Base-by-base conservation (phyloP, 2,113 vertebrate genomes). In the Seriola dumerili region DNA sequence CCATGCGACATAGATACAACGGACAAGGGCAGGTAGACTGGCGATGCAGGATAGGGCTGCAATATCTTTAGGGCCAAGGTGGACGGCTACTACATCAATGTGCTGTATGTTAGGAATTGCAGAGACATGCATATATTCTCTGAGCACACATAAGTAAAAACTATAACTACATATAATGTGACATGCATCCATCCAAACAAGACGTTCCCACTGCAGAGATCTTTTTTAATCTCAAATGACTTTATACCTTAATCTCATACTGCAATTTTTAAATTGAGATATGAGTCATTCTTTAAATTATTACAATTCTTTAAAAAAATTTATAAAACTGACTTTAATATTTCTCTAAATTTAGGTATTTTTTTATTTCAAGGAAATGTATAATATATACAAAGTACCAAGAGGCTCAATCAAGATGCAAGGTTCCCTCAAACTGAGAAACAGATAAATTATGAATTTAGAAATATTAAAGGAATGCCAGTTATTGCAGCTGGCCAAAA, bases 1-100 rank as follows among this genome's bases (percentile, higher is more conserved):
- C 84, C 79, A 81, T 23, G 61, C 1, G n/a, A 81, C 81, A 86
- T 63, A 46, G 76, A 62, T 75, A 59, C 68, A 68, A 63, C 3
- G 4, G 82, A 81, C 86, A 77, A 29, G 76, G 55, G 23, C 78
- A 77, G 73, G 50, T 78, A 42, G 79, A 78, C 64, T 1, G 19
- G 50, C 36, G 61, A 67, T 29, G 65, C 68, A 54, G 23, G 38
- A 16, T 0, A 36, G 59, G 80, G 66, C 61, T 3, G 64, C 55
- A 48, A 48, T 54, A 71, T 58, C 40, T 77, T 75, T 67, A 55
- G 2, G 7, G 62, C 23, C n/a, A 32, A 5, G 17, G 12, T 42
- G 17, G 68, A 80, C 8, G 42, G 68, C 42, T 54, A 36, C 23
- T 81, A 68, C 66, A 48, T 50, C 72, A 72, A 10, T 52, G 61